Conservation (phyloP, 2,113 vertebrate species). For the Poeciliopsis prolifica region DNA sequence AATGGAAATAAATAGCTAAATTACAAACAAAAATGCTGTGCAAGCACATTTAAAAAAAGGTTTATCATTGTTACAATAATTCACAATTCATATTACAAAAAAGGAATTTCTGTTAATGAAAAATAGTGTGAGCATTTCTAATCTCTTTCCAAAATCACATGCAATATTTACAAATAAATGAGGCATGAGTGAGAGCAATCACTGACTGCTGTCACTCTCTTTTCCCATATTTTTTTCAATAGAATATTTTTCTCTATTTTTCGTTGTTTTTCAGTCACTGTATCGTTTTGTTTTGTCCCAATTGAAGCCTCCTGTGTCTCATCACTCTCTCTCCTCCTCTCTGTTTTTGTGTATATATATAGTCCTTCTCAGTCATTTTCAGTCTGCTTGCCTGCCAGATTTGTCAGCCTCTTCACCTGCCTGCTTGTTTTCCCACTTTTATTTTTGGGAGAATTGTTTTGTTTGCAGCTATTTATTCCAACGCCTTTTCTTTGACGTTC, state of each 20-base stretch:
- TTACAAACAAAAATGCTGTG: too few relatives aligned
- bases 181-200: too few relatives aligned
- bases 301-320: not conserved
- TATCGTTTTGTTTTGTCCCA: not conserved
- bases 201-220: not conserved
- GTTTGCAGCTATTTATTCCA: not conserved
- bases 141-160: too few relatives aligned
- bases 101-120: too few relatives aligned
- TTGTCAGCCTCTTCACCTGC: not conserved
- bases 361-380: not conserved
- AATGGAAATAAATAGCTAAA: too few relatives aligned
- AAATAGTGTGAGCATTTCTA: too few relatives aligned
- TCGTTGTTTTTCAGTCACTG: not conserved
- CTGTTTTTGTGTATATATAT: not conserved
- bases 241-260: not conserved
- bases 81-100: too few relatives aligned
- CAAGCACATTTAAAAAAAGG: too few relatives aligned
- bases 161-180: too few relatives aligned
- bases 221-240: not conserved
- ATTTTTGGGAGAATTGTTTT: not conserved
- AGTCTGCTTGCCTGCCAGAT: not conserved
- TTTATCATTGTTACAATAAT: too few relatives aligned
- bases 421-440: not conserved
- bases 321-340: not conserved
- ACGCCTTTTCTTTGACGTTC: not conserved